Conservation (phyloP, 2,797 vertebrate genomes). For the Hipposideros larvatus region DNA sequence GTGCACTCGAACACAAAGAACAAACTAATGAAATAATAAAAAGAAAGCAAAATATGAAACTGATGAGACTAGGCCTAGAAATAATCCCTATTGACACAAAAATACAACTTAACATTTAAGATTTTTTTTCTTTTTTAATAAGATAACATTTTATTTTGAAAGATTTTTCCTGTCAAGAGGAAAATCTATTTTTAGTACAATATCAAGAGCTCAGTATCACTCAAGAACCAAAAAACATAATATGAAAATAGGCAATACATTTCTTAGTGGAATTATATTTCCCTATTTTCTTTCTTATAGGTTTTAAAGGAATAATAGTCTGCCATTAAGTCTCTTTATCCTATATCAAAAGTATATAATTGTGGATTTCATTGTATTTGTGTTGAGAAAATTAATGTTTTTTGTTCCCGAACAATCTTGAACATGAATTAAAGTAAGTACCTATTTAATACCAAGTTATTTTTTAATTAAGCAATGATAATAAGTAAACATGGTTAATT, state of each 20-base stretch:
- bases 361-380: background rate
- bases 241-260: background rate
- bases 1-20: background rate
- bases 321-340: background rate
- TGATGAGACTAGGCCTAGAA: background rate
- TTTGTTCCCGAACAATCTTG: background rate
- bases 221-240: background rate
- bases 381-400: background rate
- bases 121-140: background rate
- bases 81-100: background rate
- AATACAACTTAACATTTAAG: background rate
- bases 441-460: background rate
- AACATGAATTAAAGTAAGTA: background rate
- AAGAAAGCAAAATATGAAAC: background rate
- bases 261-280: background rate
- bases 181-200: background rate
- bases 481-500: background rate
- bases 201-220: background rate
- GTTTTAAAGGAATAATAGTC: background rate
- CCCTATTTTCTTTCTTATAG: background rate
- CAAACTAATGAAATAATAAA: background rate
- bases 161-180: background rate
- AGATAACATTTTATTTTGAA: background rate
- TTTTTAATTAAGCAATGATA: background rate
- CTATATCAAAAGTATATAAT: background rate